A percentile compares a stretch with the other conserved stretches of the same genome.
Evolutionary conservation across 2,888 invertebrate genomes (phyloP).

Genomic region (Noctua pronuba): DNA sequence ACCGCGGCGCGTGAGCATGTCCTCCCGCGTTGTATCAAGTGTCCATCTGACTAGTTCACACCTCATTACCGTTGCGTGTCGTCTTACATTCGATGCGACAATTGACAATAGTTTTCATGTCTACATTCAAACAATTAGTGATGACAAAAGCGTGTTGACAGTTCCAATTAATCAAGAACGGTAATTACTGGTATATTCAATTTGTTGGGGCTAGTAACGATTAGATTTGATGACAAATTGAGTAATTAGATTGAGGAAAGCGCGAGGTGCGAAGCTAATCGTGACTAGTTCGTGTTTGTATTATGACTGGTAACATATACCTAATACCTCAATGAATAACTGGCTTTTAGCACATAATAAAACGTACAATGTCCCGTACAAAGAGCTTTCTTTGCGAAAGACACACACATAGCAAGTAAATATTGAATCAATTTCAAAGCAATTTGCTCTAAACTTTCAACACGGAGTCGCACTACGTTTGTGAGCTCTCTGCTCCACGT

Average conservation of each 20-base stretch:
- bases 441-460: constrained; percentile 41
- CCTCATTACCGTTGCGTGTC: constrained; percentile 53
- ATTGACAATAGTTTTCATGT: constrained; percentile 47
- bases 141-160: constrained; percentile 41
- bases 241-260: constrained; percentile 16
- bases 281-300: constrained; percentile 15
- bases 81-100: constrained; percentile 26
- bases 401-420: constrained; percentile 30
- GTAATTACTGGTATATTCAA: constrained; percentile 25
- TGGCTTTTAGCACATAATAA: constrained; percentile 6
- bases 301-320: neutral
- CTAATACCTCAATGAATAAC: neutral
- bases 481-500: constrained; percentile 25
- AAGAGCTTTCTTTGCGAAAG: constrained; percentile 22
- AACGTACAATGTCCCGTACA: neutral
- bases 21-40: constrained; percentile 61
- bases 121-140: constrained; percentile 35
- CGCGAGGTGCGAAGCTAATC: neutral
- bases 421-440: constrained; percentile 52
- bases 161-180: constrained; percentile 36
- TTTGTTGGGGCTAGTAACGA: constrained; percentile 19
- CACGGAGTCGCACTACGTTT: constrained; percentile 6
- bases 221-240: constrained; percentile 22
- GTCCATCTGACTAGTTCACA: constrained; percentile 63
- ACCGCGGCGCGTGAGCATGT: constrained; percentile 63